A percentile compares a stretch with the other conserved stretches of the same genome.
Conservation (phyloP, 2,113 vertebrate genomes). For the Odobenus rosmarus region DNA sequence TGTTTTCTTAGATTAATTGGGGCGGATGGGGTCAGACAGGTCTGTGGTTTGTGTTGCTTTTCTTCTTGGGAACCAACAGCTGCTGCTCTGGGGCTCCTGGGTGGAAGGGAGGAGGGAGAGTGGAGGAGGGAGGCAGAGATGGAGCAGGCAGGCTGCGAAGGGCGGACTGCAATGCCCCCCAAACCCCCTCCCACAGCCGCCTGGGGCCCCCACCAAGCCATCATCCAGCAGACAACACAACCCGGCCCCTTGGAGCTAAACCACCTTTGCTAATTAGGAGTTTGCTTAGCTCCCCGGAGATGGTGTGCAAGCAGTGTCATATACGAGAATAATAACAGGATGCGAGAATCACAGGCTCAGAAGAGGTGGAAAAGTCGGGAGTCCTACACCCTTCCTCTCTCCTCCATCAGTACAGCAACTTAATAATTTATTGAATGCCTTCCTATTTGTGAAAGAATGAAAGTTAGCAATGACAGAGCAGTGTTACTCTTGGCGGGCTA, state of each 20-base stretch:
- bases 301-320: not conserved
- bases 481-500: not conserved
- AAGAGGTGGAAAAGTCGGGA: not conserved
- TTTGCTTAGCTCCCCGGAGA: not conserved
- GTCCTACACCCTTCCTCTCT: not conserved
- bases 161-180: not conserved
- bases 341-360: not conserved
- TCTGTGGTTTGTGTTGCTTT: not conserved
- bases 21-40: not conserved
- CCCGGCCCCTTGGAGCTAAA: not conserved
- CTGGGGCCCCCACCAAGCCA: not conserved
- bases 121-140: not conserved
- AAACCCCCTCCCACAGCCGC: fast-evolving
- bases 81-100: not conserved
- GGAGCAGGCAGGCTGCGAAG: not conserved
- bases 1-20: not conserved
- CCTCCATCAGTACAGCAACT: not conserved
- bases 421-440: not conserved
- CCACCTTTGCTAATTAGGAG: not conserved
- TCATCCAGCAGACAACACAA: not conserved
- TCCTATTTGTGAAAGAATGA: not conserved
- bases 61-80: not conserved
- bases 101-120: not conserved
- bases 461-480: not conserved
- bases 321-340: not conserved